Percentiles rank a stretch among this genome's conserved stretches.
phyloP scores from a whole-genome alignment of 2,888 invertebrate species.

The Dryobota labecula region DNA sequence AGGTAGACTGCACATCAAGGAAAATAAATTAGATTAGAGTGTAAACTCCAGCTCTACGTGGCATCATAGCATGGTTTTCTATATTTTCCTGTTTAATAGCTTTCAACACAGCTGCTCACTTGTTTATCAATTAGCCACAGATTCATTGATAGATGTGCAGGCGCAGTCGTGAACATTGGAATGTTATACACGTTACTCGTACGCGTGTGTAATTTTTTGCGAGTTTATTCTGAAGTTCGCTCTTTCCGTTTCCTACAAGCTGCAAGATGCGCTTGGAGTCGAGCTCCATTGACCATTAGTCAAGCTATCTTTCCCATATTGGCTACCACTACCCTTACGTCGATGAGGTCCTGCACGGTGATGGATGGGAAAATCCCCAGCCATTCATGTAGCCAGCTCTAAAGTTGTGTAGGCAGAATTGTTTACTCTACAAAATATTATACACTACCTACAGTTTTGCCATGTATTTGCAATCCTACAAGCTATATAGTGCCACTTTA shows the following conservation, averaged over 20 bases:
- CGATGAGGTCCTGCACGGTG: neutral
- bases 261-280: neutral
- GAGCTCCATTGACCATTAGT: neutral
- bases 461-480: neutral
- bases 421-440: neutral
- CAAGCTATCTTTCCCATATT: too few relatives aligned
- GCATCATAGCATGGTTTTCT: slow-evolving; percentile 20
- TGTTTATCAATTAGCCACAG: slow-evolving; percentile 56
- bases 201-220: slow-evolving; percentile 1
- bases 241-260: neutral
- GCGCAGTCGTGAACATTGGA: slow-evolving; percentile 18
- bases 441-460: neutral
- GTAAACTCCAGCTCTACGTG: slow-evolving; percentile 17
- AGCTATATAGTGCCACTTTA: neutral
- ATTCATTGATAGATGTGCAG: slow-evolving; percentile 42
- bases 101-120: slow-evolving; percentile 50
- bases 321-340: neutral
- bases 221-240: neutral
- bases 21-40: slow-evolving; percentile 33
- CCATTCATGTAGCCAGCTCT: neutral
- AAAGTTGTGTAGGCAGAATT: neutral
- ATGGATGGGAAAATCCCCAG: neutral
- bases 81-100: slow-evolving; percentile 44
- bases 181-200: too few relatives aligned
- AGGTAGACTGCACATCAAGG: slow-evolving; percentile 26